These are phyloP conservation scores for Dolichoris vasculosae DNA, from an alignment of 1,140 invertebrate genomes.

Conservation along the genomic window DNA sequence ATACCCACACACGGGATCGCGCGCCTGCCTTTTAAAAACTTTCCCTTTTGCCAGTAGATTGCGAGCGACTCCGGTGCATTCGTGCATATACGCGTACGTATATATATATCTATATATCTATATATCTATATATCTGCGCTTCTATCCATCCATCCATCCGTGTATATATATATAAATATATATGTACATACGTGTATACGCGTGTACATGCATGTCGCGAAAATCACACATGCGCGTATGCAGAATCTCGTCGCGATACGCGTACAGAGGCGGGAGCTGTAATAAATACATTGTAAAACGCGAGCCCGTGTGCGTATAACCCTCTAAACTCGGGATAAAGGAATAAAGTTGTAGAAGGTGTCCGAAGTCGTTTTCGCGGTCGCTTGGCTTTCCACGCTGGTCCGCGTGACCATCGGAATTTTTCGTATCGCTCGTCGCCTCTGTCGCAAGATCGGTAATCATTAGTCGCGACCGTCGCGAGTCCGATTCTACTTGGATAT, in stretches of 20 bases:
- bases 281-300: background rate
- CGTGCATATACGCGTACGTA: too few species aligned
- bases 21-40: conserved; percentile 32
- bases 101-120: too few species aligned
- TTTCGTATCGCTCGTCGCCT: conserved; percentile 21
- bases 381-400: background rate
- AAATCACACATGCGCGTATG: background rate
- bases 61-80: background rate
- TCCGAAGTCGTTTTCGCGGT: background rate
- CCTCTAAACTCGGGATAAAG: background rate
- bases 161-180: too few species aligned
- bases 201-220: background rate
- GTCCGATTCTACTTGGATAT: background rate
- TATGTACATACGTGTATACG: too few species aligned
- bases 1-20: background rate
- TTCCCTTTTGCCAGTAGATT: conserved; percentile 34
- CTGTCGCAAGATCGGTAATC: conserved; percentile 6
- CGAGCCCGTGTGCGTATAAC: background rate
- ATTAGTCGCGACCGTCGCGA: conserved; percentile 4
- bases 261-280: background rate
- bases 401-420: background rate
- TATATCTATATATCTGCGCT: too few species aligned
- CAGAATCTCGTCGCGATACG: background rate
- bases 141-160: too few species aligned
- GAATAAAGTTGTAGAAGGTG: background rate